Conservation (phyloP, 2,113 vertebrate species). For the Rousettus leschenaultii region DNA sequence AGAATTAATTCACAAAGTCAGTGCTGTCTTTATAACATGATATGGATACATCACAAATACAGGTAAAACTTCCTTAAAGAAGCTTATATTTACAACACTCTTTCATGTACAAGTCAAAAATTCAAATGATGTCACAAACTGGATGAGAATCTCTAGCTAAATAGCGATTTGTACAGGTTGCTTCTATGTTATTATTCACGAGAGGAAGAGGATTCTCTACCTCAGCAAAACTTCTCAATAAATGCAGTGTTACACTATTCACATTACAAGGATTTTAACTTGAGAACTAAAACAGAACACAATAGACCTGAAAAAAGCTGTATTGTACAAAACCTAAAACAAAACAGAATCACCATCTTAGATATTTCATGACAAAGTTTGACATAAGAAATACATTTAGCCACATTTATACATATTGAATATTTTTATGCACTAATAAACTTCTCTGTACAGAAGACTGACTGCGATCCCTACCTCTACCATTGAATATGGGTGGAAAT, state of each 20-base stretch:
- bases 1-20: background rate
- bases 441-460: background rate
- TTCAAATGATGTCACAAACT: background rate
- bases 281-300: background rate
- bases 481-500: background rate
- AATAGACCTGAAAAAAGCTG: background rate
- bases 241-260: background rate
- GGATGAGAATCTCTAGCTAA: background rate
- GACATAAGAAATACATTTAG: background rate
- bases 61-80: background rate
- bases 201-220: background rate
- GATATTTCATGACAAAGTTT: background rate
- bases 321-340: background rate
- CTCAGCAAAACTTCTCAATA: background rate
- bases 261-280: background rate
- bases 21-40: background rate
- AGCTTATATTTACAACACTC: background rate
- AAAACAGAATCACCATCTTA: background rate
- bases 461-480: background rate
- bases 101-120: background rate
- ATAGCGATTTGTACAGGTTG: background rate
- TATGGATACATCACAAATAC: background rate
- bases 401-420: background rate
- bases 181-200: background rate
- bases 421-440: background rate